Evolutionary conservation across 1,140 invertebrate species (phyloP), one percentile per base, ranked within the genome.

Genomic region (Bombus balteatus): DNA sequence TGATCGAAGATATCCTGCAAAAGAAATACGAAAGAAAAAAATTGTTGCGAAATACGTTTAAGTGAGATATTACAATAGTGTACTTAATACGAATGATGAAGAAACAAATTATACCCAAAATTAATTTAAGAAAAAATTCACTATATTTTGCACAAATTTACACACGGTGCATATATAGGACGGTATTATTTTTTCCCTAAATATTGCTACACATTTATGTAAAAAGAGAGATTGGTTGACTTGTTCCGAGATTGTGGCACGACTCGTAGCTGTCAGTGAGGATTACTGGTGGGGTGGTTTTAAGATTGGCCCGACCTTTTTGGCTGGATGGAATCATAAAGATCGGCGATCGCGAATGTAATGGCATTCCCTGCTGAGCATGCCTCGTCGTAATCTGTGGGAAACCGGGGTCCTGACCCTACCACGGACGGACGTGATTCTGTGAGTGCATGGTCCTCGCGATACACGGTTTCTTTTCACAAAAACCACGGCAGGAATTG

Each of bases 261-360:
- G 70, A 62, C 79, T 89, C 72, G 53, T 37, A 86, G 66, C 41
- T 66, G 53, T 83, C 80, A 59, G 80, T 83, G 47, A 70, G 81
- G 74, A 81, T 81, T 47, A 81, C 70, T 53, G 83, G 70, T 65
- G 76, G 65, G 75, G 72, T 77, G 71, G 62, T 73, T 88, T 91
- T 84, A 86, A 91, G 90, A 88, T 91, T 88, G 81, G 77, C 77
- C 59, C 87, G 78, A 86, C 78, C 89, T 90, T 90, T 88, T 91
- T 88, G 81, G 75, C 59, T 74, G 90, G 85, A 92, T 90, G 87
- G 81, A 92, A 92, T 91, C 91, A 88, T 92, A 92, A 92, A 92
- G 89, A 91, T 91, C 86, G 78, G 76, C 82, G 86, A 88, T 92
- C 87, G 87, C 82, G 85, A 92, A 85, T 90, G 87, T 92, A 90